Base-by-base conservation (phyloP, 2,113 vertebrate genomes). In the Phalacrocorax aristotelis region DNA sequence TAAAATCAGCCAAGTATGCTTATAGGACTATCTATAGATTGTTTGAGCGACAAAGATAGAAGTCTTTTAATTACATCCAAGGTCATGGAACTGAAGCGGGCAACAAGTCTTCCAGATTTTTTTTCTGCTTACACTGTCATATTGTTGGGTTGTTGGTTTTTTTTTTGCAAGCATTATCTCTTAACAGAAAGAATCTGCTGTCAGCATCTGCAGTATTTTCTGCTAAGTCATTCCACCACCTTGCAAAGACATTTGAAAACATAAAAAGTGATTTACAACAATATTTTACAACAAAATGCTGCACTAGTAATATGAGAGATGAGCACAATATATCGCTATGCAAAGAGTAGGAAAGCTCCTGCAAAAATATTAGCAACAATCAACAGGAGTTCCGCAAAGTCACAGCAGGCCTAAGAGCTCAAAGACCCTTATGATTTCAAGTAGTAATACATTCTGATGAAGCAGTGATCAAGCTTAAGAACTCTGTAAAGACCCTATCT, bases 161-260 rank as follows among this genome's bases (percentile, higher is more conserved):
- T 55, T 90, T 89, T 95, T 74, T 92, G 79, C 49, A 96, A 96
- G 88, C 92, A 90, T 92, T 94, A 62, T 74, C 58, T 80, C 58
- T 86, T 76, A 90, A 83, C 27, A 52, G 46, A 90, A 94, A 90
- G 85, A 90, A 76, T 65, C 87, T 77, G 20, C 70, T 90, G 92
- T 94, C 96, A 96, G 96, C 95, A 94, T 66, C 64, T 93, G 70
- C 75, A 74, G 14, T 64, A 74, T 82, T 96, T 96, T 96, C 54
- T 96, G 95, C 95, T 54, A 93, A 96, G 96, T 54, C 93, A 92
- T 95, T 95, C 79, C 71, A 94, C 68, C 90, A 96, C 90, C 92
- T 97, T 97, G 85, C 64, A 94, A 94, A 93, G 95, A 70, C 75
- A 70, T 74, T 62, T 86, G 36, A 93, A 96, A 95, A 88, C 79